These are phyloP conservation scores for Cinclus mexicanus DNA, from an alignment of 2,113 vertebrate species.

Conservation along the genomic window DNA sequence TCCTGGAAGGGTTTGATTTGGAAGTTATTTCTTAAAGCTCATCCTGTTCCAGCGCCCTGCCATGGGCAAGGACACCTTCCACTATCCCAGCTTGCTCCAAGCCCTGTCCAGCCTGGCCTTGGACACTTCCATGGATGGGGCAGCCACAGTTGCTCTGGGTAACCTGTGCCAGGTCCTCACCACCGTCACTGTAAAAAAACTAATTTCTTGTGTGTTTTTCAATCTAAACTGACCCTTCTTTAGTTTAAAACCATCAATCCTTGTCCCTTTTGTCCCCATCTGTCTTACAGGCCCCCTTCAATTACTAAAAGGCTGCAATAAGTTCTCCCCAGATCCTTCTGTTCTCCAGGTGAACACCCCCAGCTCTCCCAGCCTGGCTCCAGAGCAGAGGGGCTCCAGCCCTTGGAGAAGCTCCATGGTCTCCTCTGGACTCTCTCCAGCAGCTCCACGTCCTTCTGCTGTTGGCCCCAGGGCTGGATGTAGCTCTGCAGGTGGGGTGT, in stretches of 20 bases:
- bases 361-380: background rate
- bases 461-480: background rate
- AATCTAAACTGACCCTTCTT: background rate
- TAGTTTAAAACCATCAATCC: background rate
- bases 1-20: background rate
- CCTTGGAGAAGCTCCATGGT: rapidly evolving
- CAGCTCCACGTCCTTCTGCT: rapidly evolving
- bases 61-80: background rate
- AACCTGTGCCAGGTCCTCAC: rapidly evolving
- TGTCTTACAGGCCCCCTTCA: background rate
- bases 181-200: background rate
- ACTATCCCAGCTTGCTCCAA: background rate
- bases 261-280: background rate
- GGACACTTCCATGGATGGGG: background rate
- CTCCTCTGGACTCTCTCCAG: background rate
- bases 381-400: background rate
- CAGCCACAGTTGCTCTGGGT: background rate
- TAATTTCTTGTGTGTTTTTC: background rate
- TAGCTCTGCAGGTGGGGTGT: background rate
- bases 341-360: background rate
- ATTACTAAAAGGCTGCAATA: background rate
- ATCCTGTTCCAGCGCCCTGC: rapidly evolving
- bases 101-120: rapidly evolving
- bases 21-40: background rate
- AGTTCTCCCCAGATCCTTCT: background rate